Evolutionary conservation across 2,888 invertebrate genomes (phyloP), one percentile per base, ranked within the genome.

Genomic region (Ormyrus pomaceus): DNA sequence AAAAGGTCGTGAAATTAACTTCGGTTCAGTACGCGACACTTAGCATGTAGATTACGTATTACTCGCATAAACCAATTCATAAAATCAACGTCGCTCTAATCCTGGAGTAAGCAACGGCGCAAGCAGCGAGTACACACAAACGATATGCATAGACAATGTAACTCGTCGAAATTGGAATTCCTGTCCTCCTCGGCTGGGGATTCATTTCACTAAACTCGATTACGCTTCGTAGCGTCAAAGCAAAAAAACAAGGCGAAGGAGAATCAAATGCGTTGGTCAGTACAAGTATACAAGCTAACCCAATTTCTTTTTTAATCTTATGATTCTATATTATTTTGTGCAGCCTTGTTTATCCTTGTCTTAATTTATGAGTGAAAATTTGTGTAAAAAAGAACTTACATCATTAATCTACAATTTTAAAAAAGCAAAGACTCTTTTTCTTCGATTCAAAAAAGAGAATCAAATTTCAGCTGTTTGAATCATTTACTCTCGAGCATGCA

Each of bases 81-180:
- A 62, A 73, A 68, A 78, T 78, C 73, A 78, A 53, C 71, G 19
- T 64, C 64, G 45, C 7, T 9, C 10, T 59, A 71, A 66, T 78
- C 66, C 59, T 5, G 13, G 46, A 65, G 58, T 70, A 65, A 79
- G 69, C 64, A 74, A n/a, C 19, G 9, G n/a, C 7, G 9, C 13
- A 34, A 45, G n/a, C 9, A 46, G 50, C 13, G 11, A 19, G 62
- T 58, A 34, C 51, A 59, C 58, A 5, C 68, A 65, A 58, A 71
- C 50, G 66, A 66, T 79, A 65, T 79, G 59, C 79, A 70, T 79
- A 71, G 71, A 64, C 61, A 75, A 71, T 66, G 75, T 70, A 70
- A 79, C 70, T 71, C 61, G 65, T 62, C n/a, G 59, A 75, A 79
- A 79, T 79, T 69, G 69, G 59, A 79, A 79, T 65, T 9, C 46